Percentiles rank a stretch among this genome's conserved stretches.
phyloP scores from a whole-genome alignment of 2,888 invertebrate species.

The Sphinx pinastri region DNA sequence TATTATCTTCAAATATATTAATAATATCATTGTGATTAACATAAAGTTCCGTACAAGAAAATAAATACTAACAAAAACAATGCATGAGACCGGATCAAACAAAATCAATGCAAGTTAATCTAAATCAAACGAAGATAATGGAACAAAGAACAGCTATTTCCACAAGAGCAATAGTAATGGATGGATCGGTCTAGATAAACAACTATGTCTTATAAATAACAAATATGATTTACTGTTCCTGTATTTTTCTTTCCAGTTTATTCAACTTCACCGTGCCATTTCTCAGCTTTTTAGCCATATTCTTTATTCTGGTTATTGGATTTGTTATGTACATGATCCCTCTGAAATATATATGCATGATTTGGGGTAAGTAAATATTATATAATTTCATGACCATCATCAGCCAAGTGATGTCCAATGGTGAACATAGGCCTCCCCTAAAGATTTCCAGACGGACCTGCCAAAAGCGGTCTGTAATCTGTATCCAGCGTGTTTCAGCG shows the following conservation, averaged over 20 bases:
- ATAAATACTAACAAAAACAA: background rate
- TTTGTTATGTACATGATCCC: constrained; percentile 94
- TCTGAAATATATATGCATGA: constrained; percentile 92
- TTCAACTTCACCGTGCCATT: constrained; percentile 98
- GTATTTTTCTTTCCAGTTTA: constrained; percentile 86
- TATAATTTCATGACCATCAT: no score
- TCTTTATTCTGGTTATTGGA: constrained; percentile 87
- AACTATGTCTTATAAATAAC: constrained; percentile 13
- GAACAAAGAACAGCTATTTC: constrained; percentile 15
- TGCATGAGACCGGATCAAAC: background rate
- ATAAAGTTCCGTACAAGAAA: no score
- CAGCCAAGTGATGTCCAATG: no score
- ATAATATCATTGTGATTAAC: no score
- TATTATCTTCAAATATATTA: no score
- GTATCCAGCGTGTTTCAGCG: no score
- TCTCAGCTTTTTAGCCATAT: constrained; percentile 93
- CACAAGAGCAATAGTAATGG: constrained; percentile 4
- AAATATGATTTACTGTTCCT: constrained; percentile 19
- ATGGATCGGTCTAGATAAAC: constrained; percentile 12
- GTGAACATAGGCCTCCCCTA: no score
- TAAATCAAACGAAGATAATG: constrained; percentile 13
- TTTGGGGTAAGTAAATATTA: constrained; percentile 88
- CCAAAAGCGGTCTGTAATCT: no score
- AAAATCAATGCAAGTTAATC: constrained; percentile 15
- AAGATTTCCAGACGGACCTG: no score